These are phyloP conservation scores for Platycnemis pennipes DNA, from an alignment of 2,888 invertebrate genomes.

Conservation along the genomic window DNA sequence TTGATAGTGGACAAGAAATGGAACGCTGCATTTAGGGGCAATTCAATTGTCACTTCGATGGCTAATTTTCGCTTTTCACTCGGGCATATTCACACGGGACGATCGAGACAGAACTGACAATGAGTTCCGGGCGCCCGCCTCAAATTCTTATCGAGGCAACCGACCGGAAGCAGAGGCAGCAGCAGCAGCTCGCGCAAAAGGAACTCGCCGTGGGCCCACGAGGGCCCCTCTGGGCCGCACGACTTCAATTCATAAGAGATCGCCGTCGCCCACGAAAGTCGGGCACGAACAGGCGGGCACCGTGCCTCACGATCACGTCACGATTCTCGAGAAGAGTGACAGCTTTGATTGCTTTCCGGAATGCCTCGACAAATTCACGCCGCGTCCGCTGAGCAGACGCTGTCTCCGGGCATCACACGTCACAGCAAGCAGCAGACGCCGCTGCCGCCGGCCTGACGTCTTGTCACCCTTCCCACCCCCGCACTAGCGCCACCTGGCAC, in stretches of 20 bases:
- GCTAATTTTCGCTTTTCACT: too few species aligned
- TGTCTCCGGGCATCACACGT: not conserved
- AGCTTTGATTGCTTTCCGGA: slow-evolving; percentile 10
- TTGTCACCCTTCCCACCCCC: not conserved
- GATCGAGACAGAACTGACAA: too few species aligned
- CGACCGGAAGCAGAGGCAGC: too few species aligned
- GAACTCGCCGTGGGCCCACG: too few species aligned
- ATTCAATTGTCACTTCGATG: too few species aligned
- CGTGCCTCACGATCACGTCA: not conserved
- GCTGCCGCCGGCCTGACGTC: not conserved
- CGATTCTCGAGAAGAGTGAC: not conserved
- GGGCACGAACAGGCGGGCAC: not conserved
- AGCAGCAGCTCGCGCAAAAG: too few species aligned
- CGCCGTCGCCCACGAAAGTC: not conserved
- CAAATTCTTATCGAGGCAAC: too few species aligned
- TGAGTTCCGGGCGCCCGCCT: too few species aligned
- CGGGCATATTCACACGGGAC: too few species aligned
- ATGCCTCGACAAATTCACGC: slow-evolving; percentile 16
- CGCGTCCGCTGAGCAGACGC: not conserved
- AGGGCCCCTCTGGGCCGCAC: too few species aligned
- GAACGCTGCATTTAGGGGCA: too few species aligned
- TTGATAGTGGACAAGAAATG: too few species aligned
- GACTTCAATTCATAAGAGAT: not conserved
- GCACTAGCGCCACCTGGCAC: not conserved
- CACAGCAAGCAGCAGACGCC: not conserved